Conservation (phyloP, 1,140 invertebrate species). For the Aradophagus sp. region DNA sequence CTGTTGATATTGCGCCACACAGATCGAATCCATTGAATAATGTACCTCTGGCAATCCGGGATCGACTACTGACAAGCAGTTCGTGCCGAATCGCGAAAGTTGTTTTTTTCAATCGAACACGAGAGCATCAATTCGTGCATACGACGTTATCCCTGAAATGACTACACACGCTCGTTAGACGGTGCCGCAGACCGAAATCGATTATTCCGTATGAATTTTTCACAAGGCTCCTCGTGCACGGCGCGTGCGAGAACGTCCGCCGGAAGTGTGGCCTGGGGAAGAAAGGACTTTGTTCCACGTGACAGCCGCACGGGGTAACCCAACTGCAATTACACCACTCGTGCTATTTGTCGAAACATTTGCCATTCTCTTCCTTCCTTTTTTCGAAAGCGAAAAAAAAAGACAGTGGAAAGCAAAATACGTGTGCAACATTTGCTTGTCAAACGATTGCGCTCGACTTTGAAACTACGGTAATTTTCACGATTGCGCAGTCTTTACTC, state of each 20-base stretch:
- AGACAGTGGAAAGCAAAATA: too few relatives aligned
- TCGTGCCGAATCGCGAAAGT: slow-evolving; percentile 51
- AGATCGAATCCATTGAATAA: slow-evolving; percentile 51
- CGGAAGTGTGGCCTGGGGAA: slow-evolving; percentile 50
- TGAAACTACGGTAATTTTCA: too few relatives aligned
- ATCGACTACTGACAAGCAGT: slow-evolving; percentile 46
- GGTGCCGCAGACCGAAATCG: slow-evolving; percentile 55
- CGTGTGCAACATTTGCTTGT: too few relatives aligned
- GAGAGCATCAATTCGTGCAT: slow-evolving; percentile 48
- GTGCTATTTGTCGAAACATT: slow-evolving; percentile 46
- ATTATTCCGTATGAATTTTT: slow-evolving; percentile 61
- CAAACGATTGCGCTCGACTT: too few relatives aligned
- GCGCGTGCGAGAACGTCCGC: slow-evolving; percentile 54
- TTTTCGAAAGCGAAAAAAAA: slow-evolving; percentile 1
- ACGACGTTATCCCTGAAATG: slow-evolving; percentile 56
- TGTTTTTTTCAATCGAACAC: slow-evolving; percentile 55
- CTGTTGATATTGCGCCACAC: too few relatives aligned
- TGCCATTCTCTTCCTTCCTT: slow-evolving; percentile 3
- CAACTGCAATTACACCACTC: slow-evolving; percentile 56
- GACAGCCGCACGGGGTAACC: slow-evolving; percentile 46
- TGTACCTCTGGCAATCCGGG: slow-evolving; percentile 33
- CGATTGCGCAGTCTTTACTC: too few relatives aligned
- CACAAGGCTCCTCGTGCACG: slow-evolving; percentile 46
- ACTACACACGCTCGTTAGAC: slow-evolving; percentile 54
- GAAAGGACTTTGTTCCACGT: slow-evolving; percentile 56